phyloP scores from a whole-genome alignment of 2,113 vertebrate species.

The Cyprinodon brontotheroides region DNA sequence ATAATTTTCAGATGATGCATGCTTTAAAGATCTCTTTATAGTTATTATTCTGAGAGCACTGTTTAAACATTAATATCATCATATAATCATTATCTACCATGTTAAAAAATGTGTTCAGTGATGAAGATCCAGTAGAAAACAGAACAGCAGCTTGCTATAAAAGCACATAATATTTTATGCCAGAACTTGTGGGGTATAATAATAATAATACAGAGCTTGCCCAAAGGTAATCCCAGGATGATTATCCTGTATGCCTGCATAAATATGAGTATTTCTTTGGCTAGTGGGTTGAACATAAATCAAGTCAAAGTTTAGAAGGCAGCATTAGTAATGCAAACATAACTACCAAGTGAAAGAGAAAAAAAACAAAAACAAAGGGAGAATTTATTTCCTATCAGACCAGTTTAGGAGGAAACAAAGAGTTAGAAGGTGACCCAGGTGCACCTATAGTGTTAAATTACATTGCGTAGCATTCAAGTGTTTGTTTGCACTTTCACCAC shows the following conservation, averaged over 20 bases:
- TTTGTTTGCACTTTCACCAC: conserved; percentile 22
- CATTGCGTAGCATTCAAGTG: not conserved
- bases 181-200: no score
- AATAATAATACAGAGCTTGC: not conserved
- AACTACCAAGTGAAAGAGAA: not conserved
- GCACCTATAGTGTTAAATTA: not conserved
- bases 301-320: not conserved
- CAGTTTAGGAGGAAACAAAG: not conserved
- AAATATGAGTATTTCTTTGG: not conserved
- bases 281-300: not conserved
- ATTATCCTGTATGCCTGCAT: not conserved
- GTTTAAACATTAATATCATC: no score
- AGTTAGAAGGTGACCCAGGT: not conserved
- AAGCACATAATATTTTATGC: no score
- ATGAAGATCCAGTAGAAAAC: no score
- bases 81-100: no score
- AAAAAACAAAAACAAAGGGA: not conserved
- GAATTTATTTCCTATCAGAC: not conserved
- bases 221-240: not conserved
- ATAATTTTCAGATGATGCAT: not conserved
- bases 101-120: no score
- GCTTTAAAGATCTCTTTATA: not conserved
- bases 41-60: not conserved
- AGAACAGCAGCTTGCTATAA: no score
- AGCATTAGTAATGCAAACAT: not conserved